Evolutionary conservation across 2,888 invertebrate species (phyloP).

Genomic region (Phortica magna): DNA sequence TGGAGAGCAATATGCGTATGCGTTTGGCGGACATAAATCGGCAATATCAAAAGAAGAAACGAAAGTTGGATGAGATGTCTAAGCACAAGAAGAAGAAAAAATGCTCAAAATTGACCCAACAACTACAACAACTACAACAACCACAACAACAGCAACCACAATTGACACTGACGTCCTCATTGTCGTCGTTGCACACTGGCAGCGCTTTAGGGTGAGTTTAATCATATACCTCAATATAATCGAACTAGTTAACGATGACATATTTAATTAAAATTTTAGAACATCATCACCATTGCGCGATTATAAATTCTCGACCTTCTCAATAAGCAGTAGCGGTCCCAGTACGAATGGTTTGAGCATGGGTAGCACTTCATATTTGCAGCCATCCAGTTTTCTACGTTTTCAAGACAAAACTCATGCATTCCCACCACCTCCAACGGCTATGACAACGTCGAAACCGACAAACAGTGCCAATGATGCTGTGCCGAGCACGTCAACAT

Average conservation of each 20-base stretch:
- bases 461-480: constrained; percentile 47
- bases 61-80: constrained; percentile 85
- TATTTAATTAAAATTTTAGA: constrained; percentile 38
- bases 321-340: constrained; percentile 47
- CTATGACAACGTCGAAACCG: constrained; percentile 32
- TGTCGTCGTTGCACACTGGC: constrained; percentile 46
- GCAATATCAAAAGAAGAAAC: constrained; percentile 90
- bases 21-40: constrained; percentile 89
- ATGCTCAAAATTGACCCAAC: constrained; percentile 60
- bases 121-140: constrained; percentile 43
- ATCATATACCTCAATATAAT: neutral
- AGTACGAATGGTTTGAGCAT: constrained; percentile 35
- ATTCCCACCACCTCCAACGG: constrained; percentile 67
- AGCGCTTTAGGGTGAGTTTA: constrained; percentile 57
- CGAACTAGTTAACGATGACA: neutral
- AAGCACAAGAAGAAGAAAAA: constrained; percentile 78
- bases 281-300: constrained; percentile 69
- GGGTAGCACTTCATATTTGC: constrained; percentile 55
- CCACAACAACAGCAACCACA: constrained; percentile 20
- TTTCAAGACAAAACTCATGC: constrained; percentile 72
- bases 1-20: constrained; percentile 90
- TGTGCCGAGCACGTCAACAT: constrained; percentile 41
- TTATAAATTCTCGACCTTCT: constrained; percentile 72
- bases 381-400: constrained; percentile 69
- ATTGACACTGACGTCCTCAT: constrained; percentile 53